Evolutionary conservation across 1,140 invertebrate species (phyloP).

Genomic region (Pollicipes pollicipes): DNA sequence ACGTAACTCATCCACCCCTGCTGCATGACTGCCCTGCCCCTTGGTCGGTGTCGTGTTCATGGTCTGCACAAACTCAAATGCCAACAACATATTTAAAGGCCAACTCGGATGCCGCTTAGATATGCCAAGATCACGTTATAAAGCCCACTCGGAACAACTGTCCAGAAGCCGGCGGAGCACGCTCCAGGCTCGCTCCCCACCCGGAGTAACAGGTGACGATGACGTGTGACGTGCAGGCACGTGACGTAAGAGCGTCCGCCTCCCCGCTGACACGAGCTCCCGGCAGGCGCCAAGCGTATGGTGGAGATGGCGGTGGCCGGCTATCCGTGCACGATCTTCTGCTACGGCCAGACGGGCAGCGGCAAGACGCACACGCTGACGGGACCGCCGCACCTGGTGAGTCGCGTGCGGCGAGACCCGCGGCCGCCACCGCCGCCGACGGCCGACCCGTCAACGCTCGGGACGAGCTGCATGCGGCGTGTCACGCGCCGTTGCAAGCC

Average conservation of each 20-base stretch:
- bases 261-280: not conserved
- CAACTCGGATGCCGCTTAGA: no score
- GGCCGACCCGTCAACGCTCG: no score
- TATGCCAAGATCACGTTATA: no score
- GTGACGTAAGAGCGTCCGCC: not conserved
- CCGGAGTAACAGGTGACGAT: not conserved
- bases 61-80: no score
- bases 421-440: not conserved
- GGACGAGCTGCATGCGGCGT: not conserved
- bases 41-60: no score
- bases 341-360: conserved; percentile 92
- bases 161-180: no score
- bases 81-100: no score
- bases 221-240: not conserved
- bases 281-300: conserved; percentile 47
- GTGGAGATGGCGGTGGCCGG: conserved; percentile 84
- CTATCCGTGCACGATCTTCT: conserved; percentile 81
- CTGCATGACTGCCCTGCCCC: no score
- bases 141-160: no score
- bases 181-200: not conserved
- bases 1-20: no score
- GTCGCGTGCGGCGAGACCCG: no score
- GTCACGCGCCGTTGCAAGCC: no score
- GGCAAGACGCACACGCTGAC: conserved; percentile 92
- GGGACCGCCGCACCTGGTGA: conserved; percentile 66